Base-by-base conservation (phyloP, 2,888 invertebrate genomes). In the Ischnura elegans region DNA sequence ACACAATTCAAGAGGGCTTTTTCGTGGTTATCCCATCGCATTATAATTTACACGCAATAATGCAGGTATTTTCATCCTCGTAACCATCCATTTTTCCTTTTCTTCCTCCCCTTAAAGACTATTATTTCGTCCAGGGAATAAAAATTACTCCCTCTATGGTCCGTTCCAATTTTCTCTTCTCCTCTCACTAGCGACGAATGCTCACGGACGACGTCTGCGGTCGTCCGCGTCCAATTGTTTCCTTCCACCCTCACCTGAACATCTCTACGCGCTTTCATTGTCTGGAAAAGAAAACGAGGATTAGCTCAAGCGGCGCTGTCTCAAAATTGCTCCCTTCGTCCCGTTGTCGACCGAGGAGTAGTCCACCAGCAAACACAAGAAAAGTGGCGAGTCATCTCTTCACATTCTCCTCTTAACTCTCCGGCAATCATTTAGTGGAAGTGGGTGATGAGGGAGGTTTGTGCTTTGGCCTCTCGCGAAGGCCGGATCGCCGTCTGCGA, bases 331-430 rank as follows among this genome's bases (percentile, higher is more conserved):
- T 76, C 76, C 36, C 76, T 36, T 76, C 61, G 61, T 61, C 61
- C 61, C 61, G 29, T 36, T 36, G 76, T 76, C 76, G 16, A 76
- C 76, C 8, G 76, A 61, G 61, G 25, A 2, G 2, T 19, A 2
- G 8, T 19, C 25, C 1, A 29, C 76, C 76, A 36, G 19, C 51
- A 76, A 76, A 76, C 76, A 76, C 29, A 76, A 36, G 76, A 76
- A 66, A 90, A 90, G 55, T 42, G 90, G 42, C 90, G 90, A 90
- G 90, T 90, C 90, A 90, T 90, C 90, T 3, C 61, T 66, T 61
- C 66, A 61, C 61, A 90, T 61, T 61, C 43, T 21, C 61, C 21
- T 90, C 55, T 61, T 61, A 43, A 61, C 43, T 51, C 55, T 87
- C 61, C 45, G 90, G 90, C 42, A 43, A 42, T 55, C 87, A 87